phyloP scores from a whole-genome alignment of 2,113 vertebrate species.

The Cebus imitator region DNA sequence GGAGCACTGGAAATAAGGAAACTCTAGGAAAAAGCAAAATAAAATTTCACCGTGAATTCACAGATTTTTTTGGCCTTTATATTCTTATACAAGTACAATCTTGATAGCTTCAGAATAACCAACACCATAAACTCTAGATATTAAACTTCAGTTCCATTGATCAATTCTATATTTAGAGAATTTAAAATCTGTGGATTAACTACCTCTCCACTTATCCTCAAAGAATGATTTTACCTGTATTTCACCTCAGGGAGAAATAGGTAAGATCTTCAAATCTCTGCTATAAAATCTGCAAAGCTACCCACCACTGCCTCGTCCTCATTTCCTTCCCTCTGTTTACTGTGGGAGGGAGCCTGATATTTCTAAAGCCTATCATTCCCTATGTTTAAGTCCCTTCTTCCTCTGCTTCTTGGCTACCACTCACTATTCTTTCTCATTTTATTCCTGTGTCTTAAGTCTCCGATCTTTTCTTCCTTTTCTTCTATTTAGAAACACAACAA shows the following conservation, averaged over 20 bases:
- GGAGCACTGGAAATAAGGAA: neutral
- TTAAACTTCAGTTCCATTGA: neutral
- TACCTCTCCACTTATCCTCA: neutral
- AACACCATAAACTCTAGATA: neutral
- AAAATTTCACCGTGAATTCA: neutral
- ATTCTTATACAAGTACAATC: neutral
- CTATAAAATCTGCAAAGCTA: neutral
- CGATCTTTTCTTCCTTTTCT: neutral
- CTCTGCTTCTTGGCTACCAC: neutral
- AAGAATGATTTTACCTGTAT: neutral
- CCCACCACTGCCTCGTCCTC: accelerated
- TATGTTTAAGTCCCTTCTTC: neutral
- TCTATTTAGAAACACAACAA: neutral
- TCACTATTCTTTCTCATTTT: neutral
- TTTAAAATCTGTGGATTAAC: slow-evolving; percentile 28
- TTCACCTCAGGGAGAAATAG: neutral
- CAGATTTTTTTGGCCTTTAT: neutral
- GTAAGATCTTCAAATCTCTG: neutral
- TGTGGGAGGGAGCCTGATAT: neutral
- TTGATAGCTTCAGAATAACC: neutral
- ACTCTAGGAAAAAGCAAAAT: neutral
- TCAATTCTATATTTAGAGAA: neutral
- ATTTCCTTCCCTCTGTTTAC: neutral
- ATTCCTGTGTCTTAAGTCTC: neutral
- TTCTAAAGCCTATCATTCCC: neutral